Evolutionary conservation across 2,888 invertebrate genomes (phyloP), one percentile per base, ranked within the genome.

Genomic region (Spatulosminthurus flaviceps): DNA sequence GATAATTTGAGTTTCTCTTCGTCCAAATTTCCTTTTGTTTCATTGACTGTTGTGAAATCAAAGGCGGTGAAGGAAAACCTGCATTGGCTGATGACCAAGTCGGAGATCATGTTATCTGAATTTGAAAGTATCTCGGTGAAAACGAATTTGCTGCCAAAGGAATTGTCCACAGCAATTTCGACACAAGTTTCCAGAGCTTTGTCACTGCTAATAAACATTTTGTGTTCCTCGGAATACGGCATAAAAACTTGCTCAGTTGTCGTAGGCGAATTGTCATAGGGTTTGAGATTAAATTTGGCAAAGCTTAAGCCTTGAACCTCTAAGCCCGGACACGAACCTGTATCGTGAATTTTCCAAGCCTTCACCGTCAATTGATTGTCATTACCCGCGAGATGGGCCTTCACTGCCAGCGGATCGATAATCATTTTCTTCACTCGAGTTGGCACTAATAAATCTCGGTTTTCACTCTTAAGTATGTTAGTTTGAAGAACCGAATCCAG

Each of bases 401-500:
- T 60, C 7, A 81, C 66, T 11, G 26, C 43, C 19, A 28, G 16
- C 0, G 93, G 92, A 86, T 93, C 91, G 66, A 95, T 93, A 21
- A 90, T 89, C 0, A 94, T 87, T 85, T 90, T 92, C 85, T 92
- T 91, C 42, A 95, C 92, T 77, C 92, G 90, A 0, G 93, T 94
- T 0, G 95, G 95, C 0, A 95, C 90, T 86, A 92, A 90, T 5
- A 95, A 90, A 1, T 92, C 91, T 29, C 93, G 90, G 0, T 92
- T 91, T 83, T 92, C 92, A 79, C 92, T 90, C 29, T 92, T 91
- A 29, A 95, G 87, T 72, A 95, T 92, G 85, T 92, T 91, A 85
- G 94, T 91, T 88, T 97, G 96, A 19, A 97, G 89, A 92, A 97
- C 93, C 51, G 93, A 93, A 88, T 97, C 96, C 89, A 97, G 91